Evolutionary conservation across 2,797 vertebrate species (phyloP).

Genomic region (Sebastes wilsoni): DNA sequence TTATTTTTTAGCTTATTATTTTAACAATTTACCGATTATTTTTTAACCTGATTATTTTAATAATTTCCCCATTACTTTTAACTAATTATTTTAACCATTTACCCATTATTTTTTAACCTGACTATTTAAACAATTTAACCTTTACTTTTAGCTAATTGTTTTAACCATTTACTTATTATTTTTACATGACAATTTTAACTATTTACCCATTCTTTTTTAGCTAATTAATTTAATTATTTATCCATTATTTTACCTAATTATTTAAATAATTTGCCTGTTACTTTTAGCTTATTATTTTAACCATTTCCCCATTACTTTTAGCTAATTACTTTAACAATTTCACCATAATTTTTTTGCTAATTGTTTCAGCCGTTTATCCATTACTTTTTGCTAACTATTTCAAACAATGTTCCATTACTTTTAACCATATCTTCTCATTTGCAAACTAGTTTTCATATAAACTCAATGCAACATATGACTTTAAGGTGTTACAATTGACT

Average conservation of each 20-base stretch:
- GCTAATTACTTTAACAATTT: not conserved
- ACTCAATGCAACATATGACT: not conserved
- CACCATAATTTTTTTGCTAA: fast-evolving
- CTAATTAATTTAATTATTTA: not conserved
- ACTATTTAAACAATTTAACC: fast-evolving
- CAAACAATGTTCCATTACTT: not conserved
- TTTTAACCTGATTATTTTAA: not conserved
- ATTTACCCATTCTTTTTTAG: no score
- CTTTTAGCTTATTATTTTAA: no score
- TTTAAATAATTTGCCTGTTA: fast-evolving
- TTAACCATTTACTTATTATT: no score
- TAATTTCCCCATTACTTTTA: no score
- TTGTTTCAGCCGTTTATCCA: not conserved
- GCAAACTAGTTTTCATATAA: not conserved
- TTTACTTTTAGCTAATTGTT: not conserved
- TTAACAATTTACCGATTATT: no score
- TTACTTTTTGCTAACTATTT: not conserved
- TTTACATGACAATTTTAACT: no score
- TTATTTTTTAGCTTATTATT: not conserved
- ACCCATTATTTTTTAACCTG: no score
- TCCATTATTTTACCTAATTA: no score
- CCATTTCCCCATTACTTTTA: not conserved
- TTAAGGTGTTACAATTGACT: not conserved
- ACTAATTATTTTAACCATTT: no score
- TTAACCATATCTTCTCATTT: not conserved